These are phyloP conservation scores for Stenodema calcarata DNA, from an alignment of 2,888 invertebrate genomes.

Conservation along the genomic window DNA sequence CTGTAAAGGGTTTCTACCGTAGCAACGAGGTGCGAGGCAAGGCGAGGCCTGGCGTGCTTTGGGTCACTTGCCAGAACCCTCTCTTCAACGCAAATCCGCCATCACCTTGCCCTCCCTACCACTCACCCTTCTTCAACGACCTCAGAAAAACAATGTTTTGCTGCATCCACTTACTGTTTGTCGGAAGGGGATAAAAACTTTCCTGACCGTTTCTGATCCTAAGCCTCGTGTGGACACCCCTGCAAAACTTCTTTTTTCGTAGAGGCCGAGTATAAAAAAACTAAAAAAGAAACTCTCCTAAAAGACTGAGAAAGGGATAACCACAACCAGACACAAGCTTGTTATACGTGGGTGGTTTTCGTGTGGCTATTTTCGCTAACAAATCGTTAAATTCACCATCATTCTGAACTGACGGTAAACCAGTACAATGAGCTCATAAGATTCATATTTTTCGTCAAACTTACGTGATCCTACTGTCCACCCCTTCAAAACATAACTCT, in stretches of 20 bases:
- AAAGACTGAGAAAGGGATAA: background rate
- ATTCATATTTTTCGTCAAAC: no score
- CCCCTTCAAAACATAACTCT: no score
- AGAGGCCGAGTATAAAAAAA: background rate
- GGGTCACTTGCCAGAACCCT: slow-evolving; percentile 14
- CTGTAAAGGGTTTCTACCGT: background rate
- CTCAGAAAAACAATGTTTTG: background rate
- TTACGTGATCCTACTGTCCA: no score
- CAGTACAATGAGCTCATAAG: no score
- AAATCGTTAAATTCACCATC: no score
- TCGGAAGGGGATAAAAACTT: background rate
- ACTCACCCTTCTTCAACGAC: background rate
- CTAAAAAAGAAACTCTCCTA: background rate
- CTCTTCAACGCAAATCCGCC: background rate
- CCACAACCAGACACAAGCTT: no score
- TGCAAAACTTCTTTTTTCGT: background rate
- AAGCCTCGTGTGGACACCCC: background rate
- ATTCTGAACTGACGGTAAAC: no score
- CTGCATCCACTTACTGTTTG: background rate
- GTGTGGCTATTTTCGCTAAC: no score
- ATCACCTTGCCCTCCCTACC: background rate
- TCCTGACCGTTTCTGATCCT: background rate
- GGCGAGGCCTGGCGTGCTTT: background rate
- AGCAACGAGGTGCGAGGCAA: background rate
- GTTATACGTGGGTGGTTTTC: no score